Evolutionary conservation across 2,888 invertebrate genomes (phyloP).

Genomic region (Xestoiulus laeticollis): DNA sequence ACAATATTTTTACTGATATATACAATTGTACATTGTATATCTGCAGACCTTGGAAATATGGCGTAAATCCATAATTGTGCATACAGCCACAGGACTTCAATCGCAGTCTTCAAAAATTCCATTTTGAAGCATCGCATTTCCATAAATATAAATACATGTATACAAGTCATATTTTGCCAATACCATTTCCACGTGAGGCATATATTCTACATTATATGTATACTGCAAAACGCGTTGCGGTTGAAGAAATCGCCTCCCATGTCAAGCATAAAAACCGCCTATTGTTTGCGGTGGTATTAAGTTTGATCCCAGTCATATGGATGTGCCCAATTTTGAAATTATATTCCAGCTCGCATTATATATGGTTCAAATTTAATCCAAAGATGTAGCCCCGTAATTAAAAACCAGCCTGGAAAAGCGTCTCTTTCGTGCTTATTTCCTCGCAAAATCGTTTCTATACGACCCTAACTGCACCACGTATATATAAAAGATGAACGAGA

Average conservation of each 20-base stretch:
- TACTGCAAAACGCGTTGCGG: not conserved
- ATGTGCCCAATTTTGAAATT: not conserved
- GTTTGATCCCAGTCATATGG: not conserved
- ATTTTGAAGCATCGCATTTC: no score
- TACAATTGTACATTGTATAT: no score
- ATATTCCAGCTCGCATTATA: not conserved
- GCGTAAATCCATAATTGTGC: no score
- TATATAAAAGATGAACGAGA: not conserved
- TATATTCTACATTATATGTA: not conserved
- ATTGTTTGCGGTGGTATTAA: not conserved
- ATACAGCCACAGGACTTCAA: no score
- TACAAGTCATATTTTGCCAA: no score
- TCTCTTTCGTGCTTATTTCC: not conserved
- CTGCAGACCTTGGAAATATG: no score
- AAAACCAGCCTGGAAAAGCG: not conserved
- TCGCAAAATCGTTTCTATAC: not conserved
- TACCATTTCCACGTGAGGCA: not conserved
- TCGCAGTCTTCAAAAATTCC: no score
- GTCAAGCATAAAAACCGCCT: not conserved
- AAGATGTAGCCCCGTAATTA: not conserved
- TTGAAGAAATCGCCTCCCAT: no score
- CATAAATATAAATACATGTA: no score
- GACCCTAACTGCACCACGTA: not conserved
- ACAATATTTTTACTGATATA: no score
- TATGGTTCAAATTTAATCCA: not conserved